Evolutionary conservation across 2,797 vertebrate genomes (phyloP), one percentile per base, ranked within the genome.

Genomic region (Bovichtus variegatus): DNA sequence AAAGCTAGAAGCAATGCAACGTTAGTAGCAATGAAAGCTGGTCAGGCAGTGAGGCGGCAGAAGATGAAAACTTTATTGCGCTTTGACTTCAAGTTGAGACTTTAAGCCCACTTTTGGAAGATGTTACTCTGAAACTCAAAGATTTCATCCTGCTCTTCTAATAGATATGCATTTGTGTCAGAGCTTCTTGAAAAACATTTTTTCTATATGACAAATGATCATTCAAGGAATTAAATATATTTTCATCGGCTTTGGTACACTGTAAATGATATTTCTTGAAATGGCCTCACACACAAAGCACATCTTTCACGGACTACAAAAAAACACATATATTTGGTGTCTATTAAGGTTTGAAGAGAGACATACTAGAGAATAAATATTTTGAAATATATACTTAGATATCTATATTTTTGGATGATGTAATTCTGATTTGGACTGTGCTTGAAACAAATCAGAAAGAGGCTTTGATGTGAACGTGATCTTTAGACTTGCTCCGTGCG

Each of bases 331-430:
- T 83, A 89, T 87, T 90, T 91, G 90, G 74, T 87, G 83, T 91
- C 69, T 87, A 63, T 87, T 85, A 83, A 82, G 81, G 83, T 90
- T 89, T 90, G 79, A 91, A 83, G 86, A 88, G 77, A 91, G 80
- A 87, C 71, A 57, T 88, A 86, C 67, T 84, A 92, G 79, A 91
- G 86, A 89, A 89, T 81, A 83, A 88, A 91, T 92, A 91, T 91
- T 93, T 93, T 92, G 77, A 91, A 76, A 91, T 92, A 91, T 91
- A 88, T 89, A 83, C 85, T 81, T 82, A 89, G 87, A 93, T 90
- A 86, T 88, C 91, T 92, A 90, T 91, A 90, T 92, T 92, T 92
- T 93, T 91, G 80, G 75, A 91, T 87, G 81, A 89, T 87, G 81
- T 88, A 57, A 83, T 80, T 90, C 82, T 89, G 87, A 90, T 93